These are phyloP conservation scores for Molossus molossus DNA, from an alignment of 2,797 vertebrate genomes.

Conservation along the genomic window DNA sequence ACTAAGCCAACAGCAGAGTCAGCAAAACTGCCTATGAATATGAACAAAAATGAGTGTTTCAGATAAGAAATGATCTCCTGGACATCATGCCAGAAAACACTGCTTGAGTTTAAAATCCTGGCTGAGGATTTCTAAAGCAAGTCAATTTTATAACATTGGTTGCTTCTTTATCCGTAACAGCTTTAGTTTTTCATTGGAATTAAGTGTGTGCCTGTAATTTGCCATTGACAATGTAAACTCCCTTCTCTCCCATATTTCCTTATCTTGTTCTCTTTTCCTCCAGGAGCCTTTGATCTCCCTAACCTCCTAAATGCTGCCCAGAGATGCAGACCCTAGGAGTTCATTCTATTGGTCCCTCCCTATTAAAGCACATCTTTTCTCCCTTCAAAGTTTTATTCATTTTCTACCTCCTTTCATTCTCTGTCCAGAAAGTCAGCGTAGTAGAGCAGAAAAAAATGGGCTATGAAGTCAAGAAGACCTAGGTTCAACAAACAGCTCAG, in stretches of 20 bases:
- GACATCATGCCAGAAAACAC: constrained; percentile 51
- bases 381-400: neutral
- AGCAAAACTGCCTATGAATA: constrained; percentile 58
- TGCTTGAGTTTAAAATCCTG: neutral
- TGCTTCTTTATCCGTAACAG: constrained; percentile 44
- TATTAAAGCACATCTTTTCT: neutral
- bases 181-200: constrained; percentile 52
- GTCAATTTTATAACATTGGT: neutral
- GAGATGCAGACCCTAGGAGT: neutral
- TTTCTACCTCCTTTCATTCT: constrained; percentile 45
- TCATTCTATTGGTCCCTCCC: constrained; percentile 4
- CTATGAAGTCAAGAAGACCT: constrained; percentile 42
- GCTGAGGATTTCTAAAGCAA: constrained; percentile 50
- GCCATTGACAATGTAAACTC: constrained; percentile 23
- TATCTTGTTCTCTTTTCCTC: neutral
- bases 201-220: constrained; percentile 10
- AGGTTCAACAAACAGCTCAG: constrained; percentile 24
- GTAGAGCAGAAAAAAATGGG: constrained; percentile 31
- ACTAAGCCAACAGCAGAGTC: constrained; percentile 56
- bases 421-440: neutral
- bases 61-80: constrained; percentile 68
- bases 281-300: constrained; percentile 34
- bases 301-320: constrained; percentile 7
- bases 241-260: neutral
- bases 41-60: constrained; percentile 62